Evolutionary conservation across 1,140 invertebrate genomes (phyloP), one percentile per base, ranked within the genome.

Genomic region (Drosophila trapezifrons): DNA sequence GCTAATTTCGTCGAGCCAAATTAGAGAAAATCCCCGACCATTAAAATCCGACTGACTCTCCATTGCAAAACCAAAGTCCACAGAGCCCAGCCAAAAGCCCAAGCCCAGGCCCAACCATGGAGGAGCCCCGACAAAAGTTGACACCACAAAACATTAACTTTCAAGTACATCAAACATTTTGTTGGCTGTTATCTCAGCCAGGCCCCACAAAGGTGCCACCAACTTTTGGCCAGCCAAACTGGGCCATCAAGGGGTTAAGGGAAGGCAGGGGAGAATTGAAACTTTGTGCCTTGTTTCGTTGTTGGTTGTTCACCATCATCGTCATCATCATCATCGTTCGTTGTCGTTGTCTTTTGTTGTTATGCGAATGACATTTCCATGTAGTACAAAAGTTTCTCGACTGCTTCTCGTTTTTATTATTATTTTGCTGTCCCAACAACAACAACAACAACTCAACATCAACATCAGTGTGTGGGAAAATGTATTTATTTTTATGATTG

Each of bases 301-400:
- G 60, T 66, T 66, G 46, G 32, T 40, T 73, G 55, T 64, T 45
- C 25, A 35, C 40, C 20, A 38, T 54, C 70, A 54, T 73, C 47
- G 46, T 70, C 66, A 46, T 55, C 43, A 52, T 58, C 38, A 18
- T 57, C 17, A 13, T 71, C 42, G 22, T 74, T 56, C 70, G 74
- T 74, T 54, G 63, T 63, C 63, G 40, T 46, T 47, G 67, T 45
- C 66, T 75, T 73, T 49, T 69, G 67, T 62, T 86, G 84, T 87
- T 89, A 89, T 89, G 76, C 84, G 83, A 87, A 87, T 87, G 83
- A 87, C 83, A 87, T 87, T 87, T 87, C 58, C 83, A 89, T 87
- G 83, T 87, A 84, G 84, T 87, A 86, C 83, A 86, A 87, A 87
- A 87, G 79, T 87, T 87, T 87, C 76, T 89, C 80, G 85, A 74